Base-by-base conservation (phyloP, 2,797 vertebrate genomes). In the Spinus olivaceus region DNA sequence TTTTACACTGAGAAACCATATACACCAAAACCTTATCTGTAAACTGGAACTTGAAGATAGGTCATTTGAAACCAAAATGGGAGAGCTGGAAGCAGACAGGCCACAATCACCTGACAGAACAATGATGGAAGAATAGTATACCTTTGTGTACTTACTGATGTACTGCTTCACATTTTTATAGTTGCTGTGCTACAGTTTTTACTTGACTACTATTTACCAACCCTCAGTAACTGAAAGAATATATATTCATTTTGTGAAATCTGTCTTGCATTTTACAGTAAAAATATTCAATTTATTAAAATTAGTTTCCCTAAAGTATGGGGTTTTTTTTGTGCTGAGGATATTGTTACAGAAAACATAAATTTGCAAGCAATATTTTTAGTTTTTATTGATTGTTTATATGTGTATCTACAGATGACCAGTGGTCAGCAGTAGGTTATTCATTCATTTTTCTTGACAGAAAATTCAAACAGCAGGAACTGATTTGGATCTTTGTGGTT, bases 41-140 rank as follows among this genome's bases (percentile, higher is more conserved):
- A 56, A 69, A 87, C 47, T 64, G 74, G 74, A 72, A 92, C 80
- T 72, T 67, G 20, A 85, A 28, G 28, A 16, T 51, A 74, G 13
- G 42, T 59, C 0, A 50, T 86, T 86, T 49, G 44, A 94, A 96
- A 96, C 46, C 93, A 90, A 96, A 86, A 90, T 86, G 63, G 53
- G 65, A 42, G 33, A 46, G 71, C 61, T 86, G 35, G 53, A 81
- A 96, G 71, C 22, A 20, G 50, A 82, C 50, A 87, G 61, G 20
- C 11, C 59, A 86, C 46, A 88, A 81, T 81, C 42, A 93, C 37
- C 8, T 77, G 63, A 87, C 76, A 83, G 46, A 73, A 64, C 37
- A 18, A 41, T 95, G 46, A 82, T 78, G 80, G 49, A 80, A 78
- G 71, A 95, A 95, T 86, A 78, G 33, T 56, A 44, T 46, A 54